Evolutionary conservation across 2,113 vertebrate genomes (phyloP), one percentile per base, ranked within the genome.

Genomic region (Pygathrix nemaeus): DNA sequence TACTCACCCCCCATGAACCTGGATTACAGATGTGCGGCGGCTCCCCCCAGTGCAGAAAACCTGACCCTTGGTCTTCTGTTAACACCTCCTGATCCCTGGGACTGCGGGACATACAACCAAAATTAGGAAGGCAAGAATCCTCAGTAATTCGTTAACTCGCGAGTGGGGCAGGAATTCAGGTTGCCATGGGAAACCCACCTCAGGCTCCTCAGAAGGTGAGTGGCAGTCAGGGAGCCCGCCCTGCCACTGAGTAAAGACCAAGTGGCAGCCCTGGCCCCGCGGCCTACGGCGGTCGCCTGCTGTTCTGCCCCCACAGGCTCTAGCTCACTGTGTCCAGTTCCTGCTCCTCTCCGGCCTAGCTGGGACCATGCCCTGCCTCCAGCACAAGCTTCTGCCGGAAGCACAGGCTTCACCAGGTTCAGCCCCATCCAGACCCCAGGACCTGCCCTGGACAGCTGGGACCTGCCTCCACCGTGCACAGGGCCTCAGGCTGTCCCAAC

Each of bases 111-210:
- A 9, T 14, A 50, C 20, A 68, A 12, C 66, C 66, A 35, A 6
- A 16, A 5, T 30, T n/a, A 35, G 6, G 2, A 0, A 23, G 32
- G 50, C 14, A 32, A 21, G 38, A 59, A n/a, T 61, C 14, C 43
- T 2, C 5, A 9, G 30, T 21, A 6, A 21, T 50, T 66, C 23
- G 23, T 75, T 17, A 68, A 64, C n/a, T 43, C 9, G 8, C 4
- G 11, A 25, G 64, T 17, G 35, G 7, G 40, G 35, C 32, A 82
- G 75, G 82, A 11, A 27, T 70, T 30, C 76, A 66, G 20, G 30
- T 4, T n/a, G 25, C 8, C 52, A 1, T 12, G 17, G 85, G 85
- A 50, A 40, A 43, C 3, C 12, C 38, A n/a, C 12, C 38, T 43
- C 52, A 38, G 72, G 13, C 32, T 21, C 25, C 11, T 35, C 64